A percentile compares a stretch with the other conserved stretches of the same genome.
These are phyloP conservation scores for Drosophila melanica DNA, from an alignment of 1,140 invertebrate genomes.

Conservation along the genomic window DNA sequence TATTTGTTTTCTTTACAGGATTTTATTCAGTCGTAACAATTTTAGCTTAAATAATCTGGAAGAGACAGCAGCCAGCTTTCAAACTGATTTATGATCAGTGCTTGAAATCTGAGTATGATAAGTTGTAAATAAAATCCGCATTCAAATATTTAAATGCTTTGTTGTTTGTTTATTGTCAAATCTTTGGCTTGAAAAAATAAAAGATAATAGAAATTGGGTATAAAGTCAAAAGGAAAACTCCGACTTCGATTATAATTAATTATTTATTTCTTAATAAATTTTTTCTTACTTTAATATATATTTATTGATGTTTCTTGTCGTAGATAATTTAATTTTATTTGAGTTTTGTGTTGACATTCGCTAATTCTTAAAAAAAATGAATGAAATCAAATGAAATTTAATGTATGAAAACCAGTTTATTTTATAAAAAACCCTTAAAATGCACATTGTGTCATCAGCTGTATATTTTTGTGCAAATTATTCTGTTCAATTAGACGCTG, in stretches of 20 bases:
- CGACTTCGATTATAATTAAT: too few species aligned
- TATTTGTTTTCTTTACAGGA: conserved; percentile 1
- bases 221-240: too few species aligned
- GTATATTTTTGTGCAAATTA: conserved; percentile 22
- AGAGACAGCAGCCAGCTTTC: conserved; percentile 53
- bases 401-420: conserved; percentile 15
- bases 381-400: too few species aligned
- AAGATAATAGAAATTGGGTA: too few species aligned
- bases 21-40: not conserved
- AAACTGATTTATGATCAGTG: conserved; percentile 60
- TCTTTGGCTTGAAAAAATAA: too few species aligned
- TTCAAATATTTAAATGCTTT: conserved; percentile 66
- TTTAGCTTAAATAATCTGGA: not conserved
- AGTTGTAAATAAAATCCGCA: conserved; percentile 59
- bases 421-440: not conserved
- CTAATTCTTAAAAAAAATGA: too few species aligned
- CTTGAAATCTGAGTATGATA: conserved; percentile 62
- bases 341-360: too few species aligned
- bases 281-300: too few species aligned
- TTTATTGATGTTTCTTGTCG: too few species aligned
- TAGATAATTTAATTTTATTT: too few species aligned
- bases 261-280: too few species aligned
- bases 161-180: conserved; percentile 15
- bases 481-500: conserved; percentile 19
- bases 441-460: not conserved